Evolutionary conservation across 1,140 invertebrate genomes (phyloP).

Genomic region (Frieseomelitta varia): DNA sequence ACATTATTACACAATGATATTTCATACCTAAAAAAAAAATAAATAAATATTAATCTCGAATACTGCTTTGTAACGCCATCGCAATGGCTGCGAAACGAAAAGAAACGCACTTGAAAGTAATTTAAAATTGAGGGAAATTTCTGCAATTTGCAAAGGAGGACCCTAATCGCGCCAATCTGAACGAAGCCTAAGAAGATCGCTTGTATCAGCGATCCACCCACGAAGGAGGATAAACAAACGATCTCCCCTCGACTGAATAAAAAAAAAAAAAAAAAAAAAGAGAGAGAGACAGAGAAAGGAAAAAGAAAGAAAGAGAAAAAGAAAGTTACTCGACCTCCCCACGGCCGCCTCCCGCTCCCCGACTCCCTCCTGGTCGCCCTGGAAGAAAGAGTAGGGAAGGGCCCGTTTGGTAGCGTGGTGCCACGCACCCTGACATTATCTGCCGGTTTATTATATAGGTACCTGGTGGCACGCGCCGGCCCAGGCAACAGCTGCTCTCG

Average conservation of each 20-base stretch:
- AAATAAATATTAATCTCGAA: no score
- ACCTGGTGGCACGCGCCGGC: slow-evolving; percentile 82
- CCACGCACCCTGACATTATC: slow-evolving; percentile 79
- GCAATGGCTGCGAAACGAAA: no score
- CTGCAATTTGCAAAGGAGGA: no score
- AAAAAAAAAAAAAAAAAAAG: no score
- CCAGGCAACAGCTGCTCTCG: slow-evolving; percentile 78
- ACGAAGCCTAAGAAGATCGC: neutral
- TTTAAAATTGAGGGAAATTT: no score
- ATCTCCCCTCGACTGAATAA: slow-evolving; percentile 44
- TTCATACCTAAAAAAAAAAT: no score
- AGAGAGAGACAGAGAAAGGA: no score
- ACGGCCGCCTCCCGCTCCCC: neutral
- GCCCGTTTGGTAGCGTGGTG: slow-evolving; percentile 69
- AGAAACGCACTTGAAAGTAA: no score
- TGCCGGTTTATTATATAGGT: slow-evolving; percentile 79
- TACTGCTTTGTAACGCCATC: no score
- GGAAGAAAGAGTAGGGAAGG: slow-evolving; percentile 24
- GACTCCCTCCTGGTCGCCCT: neutral
- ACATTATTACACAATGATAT: no score
- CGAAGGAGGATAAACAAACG: slow-evolving; percentile 43
- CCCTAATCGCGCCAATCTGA: neutral
- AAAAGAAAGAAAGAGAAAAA: no score
- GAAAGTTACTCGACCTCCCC: slow-evolving; percentile 50
- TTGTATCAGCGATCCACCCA: slow-evolving; percentile 37